A percentile compares a stretch with the other conserved stretches of the same genome.
These are phyloP conservation scores for Oenanthe oenanthe DNA, from an alignment of 2,113 vertebrate genomes.

Conservation along the genomic window DNA sequence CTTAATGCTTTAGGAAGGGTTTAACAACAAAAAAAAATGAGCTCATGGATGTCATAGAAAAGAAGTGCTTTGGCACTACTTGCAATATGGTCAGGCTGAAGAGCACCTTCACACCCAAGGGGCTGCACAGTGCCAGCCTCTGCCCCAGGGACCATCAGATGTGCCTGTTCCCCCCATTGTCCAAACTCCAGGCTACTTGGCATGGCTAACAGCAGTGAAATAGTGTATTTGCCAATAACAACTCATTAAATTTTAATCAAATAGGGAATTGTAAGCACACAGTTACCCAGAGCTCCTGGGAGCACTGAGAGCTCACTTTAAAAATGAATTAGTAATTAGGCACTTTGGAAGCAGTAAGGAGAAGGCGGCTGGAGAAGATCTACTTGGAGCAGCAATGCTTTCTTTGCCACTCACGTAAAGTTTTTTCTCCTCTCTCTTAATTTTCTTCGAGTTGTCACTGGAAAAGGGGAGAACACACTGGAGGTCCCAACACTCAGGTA, in stretches of 20 bases:
- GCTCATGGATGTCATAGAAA: not conserved
- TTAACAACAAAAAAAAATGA: not conserved
- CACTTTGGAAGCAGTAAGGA: conserved; percentile 29
- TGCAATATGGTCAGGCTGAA: not conserved
- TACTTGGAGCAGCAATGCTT: not conserved
- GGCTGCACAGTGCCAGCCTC: not conserved
- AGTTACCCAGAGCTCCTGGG: conserved; percentile 57
- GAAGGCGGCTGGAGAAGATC: conserved; percentile 27
- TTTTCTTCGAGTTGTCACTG: not conserved
- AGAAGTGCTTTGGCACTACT: not conserved
- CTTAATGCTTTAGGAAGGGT: not conserved
- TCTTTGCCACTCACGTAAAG: not conserved
- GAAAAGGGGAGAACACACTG: not conserved
- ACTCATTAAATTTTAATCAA: conserved; percentile 77
- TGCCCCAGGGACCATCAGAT: not conserved
- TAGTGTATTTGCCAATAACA: conserved; percentile 69
- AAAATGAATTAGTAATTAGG: conserved; percentile 71
- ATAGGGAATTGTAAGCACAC: conserved; percentile 48
- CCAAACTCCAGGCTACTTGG: not conserved
- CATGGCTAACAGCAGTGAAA: not conserved
- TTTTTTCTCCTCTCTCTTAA: not conserved
- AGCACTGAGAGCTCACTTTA: conserved; percentile 57
- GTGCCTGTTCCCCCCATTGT: not conserved
- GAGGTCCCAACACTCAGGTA: not conserved
- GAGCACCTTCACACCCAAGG: not conserved